phyloP scores from a whole-genome alignment of 2,113 vertebrate species.

The Sylvilagus bachmani region DNA sequence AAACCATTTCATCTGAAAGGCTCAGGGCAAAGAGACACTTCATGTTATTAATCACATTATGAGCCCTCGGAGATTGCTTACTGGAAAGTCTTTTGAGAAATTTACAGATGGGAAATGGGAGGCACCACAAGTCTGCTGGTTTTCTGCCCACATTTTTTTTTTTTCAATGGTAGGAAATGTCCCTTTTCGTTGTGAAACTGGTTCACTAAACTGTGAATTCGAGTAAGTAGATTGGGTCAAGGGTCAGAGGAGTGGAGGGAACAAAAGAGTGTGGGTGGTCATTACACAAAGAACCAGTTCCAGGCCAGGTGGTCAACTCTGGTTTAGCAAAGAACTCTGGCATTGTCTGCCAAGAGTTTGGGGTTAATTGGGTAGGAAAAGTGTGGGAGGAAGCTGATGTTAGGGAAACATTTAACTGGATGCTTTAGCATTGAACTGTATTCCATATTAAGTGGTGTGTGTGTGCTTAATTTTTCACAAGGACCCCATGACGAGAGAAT shows the following conservation, averaged over 20 bases:
- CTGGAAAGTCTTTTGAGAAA: constrained; percentile 78
- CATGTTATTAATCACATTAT: constrained; percentile 29
- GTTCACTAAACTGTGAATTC: constrained; percentile 22
- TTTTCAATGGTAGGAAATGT: constrained; percentile 79
- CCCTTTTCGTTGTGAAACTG: constrained; percentile 60
- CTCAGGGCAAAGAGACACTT: not conserved
- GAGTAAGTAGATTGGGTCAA: constrained; percentile 56
- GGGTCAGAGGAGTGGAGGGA: constrained; percentile 10
- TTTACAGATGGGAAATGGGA: constrained; percentile 79
- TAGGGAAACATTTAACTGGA: constrained; percentile 53
- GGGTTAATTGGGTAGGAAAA: constrained; percentile 67
- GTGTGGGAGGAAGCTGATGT: constrained; percentile 48
- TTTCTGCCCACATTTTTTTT: constrained; percentile 69
- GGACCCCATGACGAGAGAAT: not conserved
- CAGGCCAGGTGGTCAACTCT: not conserved
- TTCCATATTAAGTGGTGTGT: constrained; percentile 5
- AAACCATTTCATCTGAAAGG: constrained; percentile 14
- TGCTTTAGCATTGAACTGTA: not conserved
- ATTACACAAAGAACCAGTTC: not conserved
- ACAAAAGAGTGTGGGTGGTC: constrained; percentile 61
- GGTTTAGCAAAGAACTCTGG: not conserved
- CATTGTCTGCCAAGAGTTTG: constrained; percentile 52
- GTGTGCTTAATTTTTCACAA: not conserved
- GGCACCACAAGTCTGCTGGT: constrained; percentile 81
- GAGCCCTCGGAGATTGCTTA: constrained; percentile 57